Percentiles rank a stretch among this genome's conserved stretches.
Evolutionary conservation across 2,797 vertebrate species (phyloP).

Genomic region (Rhyacichthys aspro): DNA sequence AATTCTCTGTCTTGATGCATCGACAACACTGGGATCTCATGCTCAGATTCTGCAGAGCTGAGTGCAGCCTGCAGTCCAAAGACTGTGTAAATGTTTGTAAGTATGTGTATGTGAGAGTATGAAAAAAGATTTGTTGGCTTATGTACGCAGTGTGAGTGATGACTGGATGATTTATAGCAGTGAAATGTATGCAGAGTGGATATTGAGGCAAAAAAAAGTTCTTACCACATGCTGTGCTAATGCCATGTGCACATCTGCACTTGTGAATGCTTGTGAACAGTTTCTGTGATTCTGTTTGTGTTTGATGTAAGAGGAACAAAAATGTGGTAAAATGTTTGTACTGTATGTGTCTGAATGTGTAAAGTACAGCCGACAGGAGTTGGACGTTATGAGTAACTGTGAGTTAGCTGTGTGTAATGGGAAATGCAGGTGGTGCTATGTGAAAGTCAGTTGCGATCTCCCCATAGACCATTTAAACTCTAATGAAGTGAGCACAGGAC

Average conservation of each 20-base stretch:
- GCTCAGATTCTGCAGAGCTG: conserved; percentile 37
- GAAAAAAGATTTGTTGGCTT: conserved; percentile 40
- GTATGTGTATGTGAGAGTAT: conserved; percentile 25
- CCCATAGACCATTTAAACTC: conserved; percentile 77
- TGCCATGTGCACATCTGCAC: conserved; percentile 65
- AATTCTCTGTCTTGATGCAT: conserved; percentile 42
- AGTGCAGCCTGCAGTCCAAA: conserved; percentile 36
- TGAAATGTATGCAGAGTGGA: conserved; percentile 48
- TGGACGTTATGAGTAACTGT: conserved; percentile 45
- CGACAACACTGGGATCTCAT: conserved; percentile 44
- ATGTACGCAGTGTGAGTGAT: conserved; percentile 47
- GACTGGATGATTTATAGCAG: conserved; percentile 60
- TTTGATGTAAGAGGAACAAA: conserved; percentile 48
- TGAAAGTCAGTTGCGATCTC: conserved; percentile 76
- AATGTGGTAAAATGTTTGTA: conserved; percentile 45
- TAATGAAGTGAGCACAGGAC: conserved; percentile 84
- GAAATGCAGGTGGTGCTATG: conserved; percentile 82
- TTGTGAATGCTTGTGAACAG: conserved; percentile 51
- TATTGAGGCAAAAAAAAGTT: conserved; percentile 32
- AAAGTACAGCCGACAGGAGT: conserved; percentile 49
- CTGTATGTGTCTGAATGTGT: conserved; percentile 51
- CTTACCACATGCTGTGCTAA: conserved; percentile 64
- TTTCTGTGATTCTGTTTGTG: conserved; percentile 44
- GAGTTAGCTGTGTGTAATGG: conserved; percentile 72
- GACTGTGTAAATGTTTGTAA: conserved; percentile 36